Base-by-base conservation (phyloP, 2,113 vertebrate species). In the Hyaena hyaena region DNA sequence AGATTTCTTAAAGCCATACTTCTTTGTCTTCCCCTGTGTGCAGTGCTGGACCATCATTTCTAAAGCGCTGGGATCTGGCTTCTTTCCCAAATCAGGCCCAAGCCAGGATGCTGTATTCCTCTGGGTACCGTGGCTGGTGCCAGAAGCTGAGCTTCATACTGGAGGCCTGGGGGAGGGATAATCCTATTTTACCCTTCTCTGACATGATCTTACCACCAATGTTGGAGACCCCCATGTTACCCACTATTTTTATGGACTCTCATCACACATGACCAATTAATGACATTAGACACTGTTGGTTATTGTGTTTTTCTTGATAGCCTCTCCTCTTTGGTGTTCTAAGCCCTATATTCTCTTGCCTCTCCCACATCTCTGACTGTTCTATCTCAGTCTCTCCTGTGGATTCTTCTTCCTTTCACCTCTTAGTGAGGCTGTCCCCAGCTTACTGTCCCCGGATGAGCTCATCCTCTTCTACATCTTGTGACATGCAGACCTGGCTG, bases 1-100 rank as follows among this genome's bases (percentile, higher is more conserved):
- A 33, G 14, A 84, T 69, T 35, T 61, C 33, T 53, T 65, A 26
- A 45, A 33, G 7, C 69, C 31, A 7, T 50, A 28, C 53, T 79
- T 79, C 83, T 86, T 63, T 73, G 68, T 74, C 21, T 77, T 65
- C 48, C 12, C 80, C 24, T 31, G 39, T 26, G 15, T 85, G 17
- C 7, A 23, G 71, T 31, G 35, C 28, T 69, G 48, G 48, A n/a
- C 48, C 28, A 28, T 93, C 83, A 39, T 94, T 88, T 91, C 92
- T 69, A 19, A 94, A 85, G 88, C 77, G 77, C 69, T 55, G 35
- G 63, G 58, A 39, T 55, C 96, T 87, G 93, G 81, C n/a, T 74
- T 39, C 39, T 80, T 50, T 90, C 91, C 71, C 76, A 88, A 93
- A 93, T 12, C 15, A 58, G 55, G 76, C n/a, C 35, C 4, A 31